Conservation (phyloP, 2,797 vertebrate genomes). For the Podarcis lilfordi region DNA sequence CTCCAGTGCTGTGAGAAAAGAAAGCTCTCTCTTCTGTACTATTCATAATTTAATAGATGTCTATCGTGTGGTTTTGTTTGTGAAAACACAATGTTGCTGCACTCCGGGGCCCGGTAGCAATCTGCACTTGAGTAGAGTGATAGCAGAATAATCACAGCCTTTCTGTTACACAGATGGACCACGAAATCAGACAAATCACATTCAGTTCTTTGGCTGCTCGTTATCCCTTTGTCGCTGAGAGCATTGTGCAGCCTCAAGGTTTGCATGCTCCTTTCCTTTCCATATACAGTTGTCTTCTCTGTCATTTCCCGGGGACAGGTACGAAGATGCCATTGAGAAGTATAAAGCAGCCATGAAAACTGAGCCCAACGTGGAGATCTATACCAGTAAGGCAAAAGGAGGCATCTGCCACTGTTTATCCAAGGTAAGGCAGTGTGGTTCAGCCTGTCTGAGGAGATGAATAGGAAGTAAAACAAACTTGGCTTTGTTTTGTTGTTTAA, state of each 20-base stretch:
- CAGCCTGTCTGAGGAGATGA: neutral
- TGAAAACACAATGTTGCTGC: neutral
- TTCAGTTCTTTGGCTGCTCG: neutral
- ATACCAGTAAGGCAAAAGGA: slow-evolving; percentile 83
- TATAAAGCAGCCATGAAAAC: slow-evolving; percentile 81
- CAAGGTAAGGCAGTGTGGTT: neutral
- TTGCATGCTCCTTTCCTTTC: neutral
- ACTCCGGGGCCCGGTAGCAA: neutral
- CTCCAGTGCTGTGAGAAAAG: neutral
- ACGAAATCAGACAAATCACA: neutral
- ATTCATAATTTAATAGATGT: neutral
- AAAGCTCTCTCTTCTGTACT: neutral
- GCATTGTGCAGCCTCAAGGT: no score
- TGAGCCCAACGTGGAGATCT: slow-evolving; percentile 77
- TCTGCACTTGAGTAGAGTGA: neutral
- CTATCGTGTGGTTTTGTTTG: neutral
- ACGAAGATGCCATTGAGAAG: slow-evolving; percentile 82
- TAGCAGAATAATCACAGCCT: neutral
- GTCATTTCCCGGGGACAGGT: slow-evolving; percentile 62
- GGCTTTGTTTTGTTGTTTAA: neutral
- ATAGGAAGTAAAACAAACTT: neutral
- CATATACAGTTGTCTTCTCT: neutral
- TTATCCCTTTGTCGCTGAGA: neutral
- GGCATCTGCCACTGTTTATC: slow-evolving; percentile 85
- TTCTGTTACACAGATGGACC: neutral